Evolutionary conservation across 2,113 vertebrate genomes (phyloP).

Genomic region (Lota lota): DNA sequence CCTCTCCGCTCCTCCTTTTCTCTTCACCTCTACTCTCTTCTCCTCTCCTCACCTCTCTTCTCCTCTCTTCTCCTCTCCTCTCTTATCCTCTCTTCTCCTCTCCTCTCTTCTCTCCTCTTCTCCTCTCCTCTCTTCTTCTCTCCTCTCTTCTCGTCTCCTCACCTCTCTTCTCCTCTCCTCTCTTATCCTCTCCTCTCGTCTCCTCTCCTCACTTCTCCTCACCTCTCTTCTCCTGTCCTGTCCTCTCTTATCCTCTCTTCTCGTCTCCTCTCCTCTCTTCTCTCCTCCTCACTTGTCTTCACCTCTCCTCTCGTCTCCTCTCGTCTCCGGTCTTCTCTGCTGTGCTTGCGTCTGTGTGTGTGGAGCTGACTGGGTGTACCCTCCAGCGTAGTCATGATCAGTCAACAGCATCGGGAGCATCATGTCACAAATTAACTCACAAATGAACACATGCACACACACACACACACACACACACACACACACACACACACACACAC

Average conservation of each 20-base stretch:
- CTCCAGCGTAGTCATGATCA: neutral
- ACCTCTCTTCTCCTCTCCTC: neutral
- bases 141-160: no score
- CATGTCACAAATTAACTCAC: no score
- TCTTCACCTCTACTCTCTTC: no score
- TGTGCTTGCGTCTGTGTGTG: neutral
- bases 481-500: no score
- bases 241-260: neutral
- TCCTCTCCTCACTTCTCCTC: no score
- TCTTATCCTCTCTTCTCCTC: neutral
- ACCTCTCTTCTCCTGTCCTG: neutral
- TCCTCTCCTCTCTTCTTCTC: neutral
- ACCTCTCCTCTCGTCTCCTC: neutral
- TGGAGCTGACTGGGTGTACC: neutral
- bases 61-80: neutral
- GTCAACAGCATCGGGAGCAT: no score
- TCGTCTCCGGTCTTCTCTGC: neutral
- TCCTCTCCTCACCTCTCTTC: neutral
- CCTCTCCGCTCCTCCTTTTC: neutral
- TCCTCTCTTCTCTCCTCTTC: neutral
- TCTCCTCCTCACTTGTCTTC: neutral
- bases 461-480: no score
- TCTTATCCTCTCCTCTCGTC: neutral
- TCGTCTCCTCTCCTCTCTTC: neutral
- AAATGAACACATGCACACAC: no score